Conservation (phyloP, 2,888 invertebrate species). For the Stenichneumon culpator region DNA sequence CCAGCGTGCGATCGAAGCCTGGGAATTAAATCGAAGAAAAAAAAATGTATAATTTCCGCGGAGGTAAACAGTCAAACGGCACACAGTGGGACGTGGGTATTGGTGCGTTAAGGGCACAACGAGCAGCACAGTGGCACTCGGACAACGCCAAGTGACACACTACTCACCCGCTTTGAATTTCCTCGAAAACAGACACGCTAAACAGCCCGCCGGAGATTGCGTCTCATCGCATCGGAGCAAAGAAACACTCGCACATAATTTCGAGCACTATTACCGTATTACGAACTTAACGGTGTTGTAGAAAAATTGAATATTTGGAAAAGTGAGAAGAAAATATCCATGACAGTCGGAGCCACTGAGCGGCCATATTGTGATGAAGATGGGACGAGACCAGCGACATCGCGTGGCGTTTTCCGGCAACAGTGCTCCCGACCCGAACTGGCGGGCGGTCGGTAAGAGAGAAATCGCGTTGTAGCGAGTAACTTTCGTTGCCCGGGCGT, state of each 20-base stretch:
- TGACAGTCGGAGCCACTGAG: conserved; percentile 80
- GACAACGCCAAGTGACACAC: conserved; percentile 67
- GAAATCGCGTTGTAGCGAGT: not conserved
- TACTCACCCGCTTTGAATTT: conserved; percentile 66
- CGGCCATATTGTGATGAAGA: conserved; percentile 81
- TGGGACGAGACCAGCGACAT: conserved; percentile 57
- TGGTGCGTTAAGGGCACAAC: conserved; percentile 27
- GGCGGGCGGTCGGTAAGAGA: not conserved
- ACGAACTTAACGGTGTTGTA: conserved; percentile 77
- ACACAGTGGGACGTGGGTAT: not conserved
- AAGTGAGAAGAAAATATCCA: conserved; percentile 81
- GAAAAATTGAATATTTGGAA: conserved; percentile 79
- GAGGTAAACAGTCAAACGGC: not conserved
- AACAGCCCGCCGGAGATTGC: conserved; percentile 33
- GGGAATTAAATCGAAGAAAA: not conserved
- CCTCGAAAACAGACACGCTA: conserved; percentile 51
- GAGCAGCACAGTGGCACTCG: conserved; percentile 43
- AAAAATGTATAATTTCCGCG: not conserved
- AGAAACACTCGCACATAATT: conserved; percentile 28
- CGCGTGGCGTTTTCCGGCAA: conserved; percentile 39
- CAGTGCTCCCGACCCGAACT: not conserved
- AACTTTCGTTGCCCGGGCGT: not conserved
- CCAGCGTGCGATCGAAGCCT: not conserved
- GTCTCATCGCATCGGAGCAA: conserved; percentile 44
- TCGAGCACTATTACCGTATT: conserved; percentile 62